Conservation (phyloP, 2,888 invertebrate genomes). For the Hipparchia sbordonii region DNA sequence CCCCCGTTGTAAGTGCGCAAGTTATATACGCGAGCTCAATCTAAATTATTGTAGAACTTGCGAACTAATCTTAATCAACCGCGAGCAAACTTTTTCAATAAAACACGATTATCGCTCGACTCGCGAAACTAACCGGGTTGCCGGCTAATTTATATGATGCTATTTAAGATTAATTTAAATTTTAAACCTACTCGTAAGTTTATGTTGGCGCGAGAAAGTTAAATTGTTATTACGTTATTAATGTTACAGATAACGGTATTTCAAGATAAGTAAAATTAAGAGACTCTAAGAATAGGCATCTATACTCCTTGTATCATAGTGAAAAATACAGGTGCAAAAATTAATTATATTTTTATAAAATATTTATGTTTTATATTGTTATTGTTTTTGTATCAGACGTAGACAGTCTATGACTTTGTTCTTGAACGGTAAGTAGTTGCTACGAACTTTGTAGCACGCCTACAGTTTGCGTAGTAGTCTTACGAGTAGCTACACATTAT, state of each 20-base stretch:
- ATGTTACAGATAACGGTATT: not conserved
- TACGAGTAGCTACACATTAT: not conserved
- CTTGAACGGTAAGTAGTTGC: not conserved
- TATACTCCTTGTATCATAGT: not conserved
- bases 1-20: slow-evolving; percentile 7
- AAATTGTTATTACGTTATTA: slow-evolving; percentile 15
- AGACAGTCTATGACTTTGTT: too few relatives aligned
- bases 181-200: not conserved
- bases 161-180: slow-evolving; percentile 24
- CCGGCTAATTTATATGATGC: slow-evolving; percentile 32
- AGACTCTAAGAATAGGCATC: too few relatives aligned
- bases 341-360: too few relatives aligned
- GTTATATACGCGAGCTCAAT: slow-evolving; percentile 57
- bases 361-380: too few relatives aligned
- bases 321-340: too few relatives aligned
- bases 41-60: slow-evolving; percentile 77
- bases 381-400: too few relatives aligned
- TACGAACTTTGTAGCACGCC: slow-evolving; percentile 4
- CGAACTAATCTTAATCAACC: slow-evolving; percentile 72
- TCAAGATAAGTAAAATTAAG: slow-evolving; percentile 1
- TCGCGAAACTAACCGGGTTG: slow-evolving; percentile 43
- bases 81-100: slow-evolving; percentile 74
- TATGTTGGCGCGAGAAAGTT: slow-evolving; percentile 1
- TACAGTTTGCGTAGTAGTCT: not conserved
- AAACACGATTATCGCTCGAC: slow-evolving; percentile 72